A percentile compares a stretch with the other conserved stretches of the same genome.
Evolutionary conservation across 2,113 vertebrate genomes (phyloP).

Genomic region (Pelodiscus sinensis): DNA sequence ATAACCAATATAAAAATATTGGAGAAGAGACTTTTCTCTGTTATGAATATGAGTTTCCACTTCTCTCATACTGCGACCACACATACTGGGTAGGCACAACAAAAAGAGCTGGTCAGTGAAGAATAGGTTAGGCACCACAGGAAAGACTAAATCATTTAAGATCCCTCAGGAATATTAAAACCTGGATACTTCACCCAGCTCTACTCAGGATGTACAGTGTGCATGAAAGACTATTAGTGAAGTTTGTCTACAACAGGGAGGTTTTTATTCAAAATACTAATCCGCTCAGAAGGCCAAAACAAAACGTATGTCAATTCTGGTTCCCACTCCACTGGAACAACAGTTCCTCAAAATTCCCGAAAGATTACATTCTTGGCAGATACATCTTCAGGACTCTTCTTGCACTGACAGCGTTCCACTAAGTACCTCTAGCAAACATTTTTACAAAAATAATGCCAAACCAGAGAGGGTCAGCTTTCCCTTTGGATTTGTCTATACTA

Average conservation of each 20-base stretch:
- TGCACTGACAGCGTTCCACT: neutral
- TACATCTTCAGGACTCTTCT: neutral
- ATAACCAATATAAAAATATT: neutral
- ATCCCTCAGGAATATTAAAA: neutral
- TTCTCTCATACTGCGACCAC: neutral
- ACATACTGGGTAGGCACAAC: neutral
- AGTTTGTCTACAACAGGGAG: neutral
- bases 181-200: neutral
- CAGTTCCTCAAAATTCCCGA: constrained; percentile 58
- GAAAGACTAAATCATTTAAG: neutral
- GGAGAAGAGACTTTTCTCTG: neutral
- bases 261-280: constrained; percentile 20
- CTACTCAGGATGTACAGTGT: constrained; percentile 1
- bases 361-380: constrained; percentile 45
- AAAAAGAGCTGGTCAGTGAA: neutral
- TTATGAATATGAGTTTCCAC: neutral
- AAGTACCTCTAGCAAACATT: neutral
- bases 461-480: neutral
- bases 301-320: constrained; percentile 41
- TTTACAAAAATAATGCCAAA: neutral
- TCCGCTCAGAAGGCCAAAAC: constrained; percentile 26
- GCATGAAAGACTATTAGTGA: neutral
- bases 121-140: neutral
- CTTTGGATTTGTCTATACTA: neutral
- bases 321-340: constrained; percentile 56